Conservation (phyloP, 1,140 invertebrate genomes). For the Doryteuthis pealeii region DNA sequence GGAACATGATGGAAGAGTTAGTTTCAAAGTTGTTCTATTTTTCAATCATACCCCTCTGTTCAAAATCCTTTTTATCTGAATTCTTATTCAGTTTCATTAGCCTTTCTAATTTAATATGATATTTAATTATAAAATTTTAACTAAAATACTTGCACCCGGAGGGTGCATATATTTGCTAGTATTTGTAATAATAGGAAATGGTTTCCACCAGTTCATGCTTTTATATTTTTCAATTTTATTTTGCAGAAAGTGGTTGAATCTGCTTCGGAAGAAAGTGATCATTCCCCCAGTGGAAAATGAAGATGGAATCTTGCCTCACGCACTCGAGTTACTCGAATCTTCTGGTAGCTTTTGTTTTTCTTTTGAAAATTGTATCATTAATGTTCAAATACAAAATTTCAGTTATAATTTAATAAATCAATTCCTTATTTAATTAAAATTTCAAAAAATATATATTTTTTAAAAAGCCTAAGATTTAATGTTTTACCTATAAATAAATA, state of each 20-base stretch:
- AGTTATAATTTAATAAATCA: not conserved
- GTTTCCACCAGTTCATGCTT: no score
- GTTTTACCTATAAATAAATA: no score
- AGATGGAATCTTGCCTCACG: slow-evolving; percentile 17
- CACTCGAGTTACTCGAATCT: slow-evolving; percentile 21
- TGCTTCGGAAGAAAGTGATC: slow-evolving; percentile 25
- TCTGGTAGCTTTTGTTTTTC: slow-evolving; percentile 7
- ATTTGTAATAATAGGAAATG: no score
- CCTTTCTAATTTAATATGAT: no score
- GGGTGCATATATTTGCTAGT: no score
- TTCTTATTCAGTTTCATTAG: no score
- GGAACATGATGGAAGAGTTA: no score
- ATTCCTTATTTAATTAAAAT: not conserved
- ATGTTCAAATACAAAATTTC: not conserved
- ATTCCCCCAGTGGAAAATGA: slow-evolving; percentile 18
- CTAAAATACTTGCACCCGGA: no score
- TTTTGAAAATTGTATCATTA: not conserved
- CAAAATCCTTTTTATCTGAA: no score
- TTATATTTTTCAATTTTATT: not conserved
- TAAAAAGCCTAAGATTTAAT: not conserved
- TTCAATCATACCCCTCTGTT: no score
- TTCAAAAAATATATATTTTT: not conserved
- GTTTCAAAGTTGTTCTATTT: no score
- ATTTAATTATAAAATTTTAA: no score
- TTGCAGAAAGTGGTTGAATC: slow-evolving; percentile 14